A percentile compares a stretch with the other conserved stretches of the same genome.
phyloP scores from a whole-genome alignment of 2,113 vertebrate genomes.

The Pteruthius melanotis region DNA sequence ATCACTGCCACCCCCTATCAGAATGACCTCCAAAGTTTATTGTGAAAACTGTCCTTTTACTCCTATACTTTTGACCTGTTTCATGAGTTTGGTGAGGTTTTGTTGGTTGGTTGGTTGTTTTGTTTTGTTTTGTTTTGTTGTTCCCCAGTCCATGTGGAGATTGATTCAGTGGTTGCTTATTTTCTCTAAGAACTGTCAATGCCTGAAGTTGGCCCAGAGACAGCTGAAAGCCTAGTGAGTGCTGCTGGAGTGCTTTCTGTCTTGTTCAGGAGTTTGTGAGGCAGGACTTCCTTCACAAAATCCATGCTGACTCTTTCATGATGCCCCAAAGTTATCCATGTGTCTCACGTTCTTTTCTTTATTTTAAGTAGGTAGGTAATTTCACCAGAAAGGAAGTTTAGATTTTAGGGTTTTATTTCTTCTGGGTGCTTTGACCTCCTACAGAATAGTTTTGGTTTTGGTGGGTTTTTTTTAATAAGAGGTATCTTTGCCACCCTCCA shows the following conservation, averaged over 20 bases:
- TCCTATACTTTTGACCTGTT: not conserved
- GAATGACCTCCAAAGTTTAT: not conserved
- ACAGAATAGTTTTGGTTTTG: not conserved
- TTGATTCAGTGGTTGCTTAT: not conserved
- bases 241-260: not conserved
- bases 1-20: not conserved
- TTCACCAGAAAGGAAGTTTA: not conserved
- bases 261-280: not conserved
- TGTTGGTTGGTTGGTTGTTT: not conserved
- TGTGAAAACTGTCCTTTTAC: not conserved
- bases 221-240: not conserved
- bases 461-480: not conserved
- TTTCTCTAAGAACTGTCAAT: not conserved
- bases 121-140: not conserved
- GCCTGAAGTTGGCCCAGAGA: not conserved
- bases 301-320: not conserved
- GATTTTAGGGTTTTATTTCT: not conserved
- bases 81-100: not conserved
- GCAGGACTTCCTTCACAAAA: not conserved
- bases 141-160: not conserved
- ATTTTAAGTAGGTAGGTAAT: not conserved
- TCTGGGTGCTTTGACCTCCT: not conserved
- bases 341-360: not conserved
- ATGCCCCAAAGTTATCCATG: rapidly evolving
- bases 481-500: not conserved